Evolutionary conservation across 2,113 vertebrate genomes (phyloP).

Genomic region (Stigmatopora argus): DNA sequence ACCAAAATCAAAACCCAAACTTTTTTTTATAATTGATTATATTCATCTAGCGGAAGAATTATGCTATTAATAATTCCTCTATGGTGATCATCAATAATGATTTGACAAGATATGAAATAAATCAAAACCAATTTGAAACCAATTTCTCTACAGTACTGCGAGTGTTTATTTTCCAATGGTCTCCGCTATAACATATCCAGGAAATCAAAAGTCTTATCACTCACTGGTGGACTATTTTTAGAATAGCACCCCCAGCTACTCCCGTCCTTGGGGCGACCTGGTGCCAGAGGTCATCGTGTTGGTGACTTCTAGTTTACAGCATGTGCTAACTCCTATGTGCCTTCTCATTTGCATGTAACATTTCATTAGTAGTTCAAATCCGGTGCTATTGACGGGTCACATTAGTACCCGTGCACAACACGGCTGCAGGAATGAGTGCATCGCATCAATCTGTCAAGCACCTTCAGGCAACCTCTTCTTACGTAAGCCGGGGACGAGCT

Average conservation of each 20-base stretch:
- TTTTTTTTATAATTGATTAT: neutral
- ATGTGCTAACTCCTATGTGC: neutral
- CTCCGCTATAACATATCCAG: neutral
- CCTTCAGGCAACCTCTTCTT: slow-evolving; percentile 43
- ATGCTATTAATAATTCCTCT: neutral
- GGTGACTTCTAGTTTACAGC: neutral
- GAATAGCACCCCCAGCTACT: neutral
- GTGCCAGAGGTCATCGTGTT: neutral
- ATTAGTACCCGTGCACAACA: neutral
- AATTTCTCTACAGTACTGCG: neutral
- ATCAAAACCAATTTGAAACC: too few species aligned
- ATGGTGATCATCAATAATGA: neutral
- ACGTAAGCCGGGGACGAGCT: slow-evolving; percentile 35
- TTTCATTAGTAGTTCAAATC: neutral
- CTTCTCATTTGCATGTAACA: neutral
- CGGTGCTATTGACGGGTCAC: neutral
- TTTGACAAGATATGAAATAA: neutral
- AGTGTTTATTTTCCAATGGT: neutral
- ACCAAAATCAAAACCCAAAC: neutral
- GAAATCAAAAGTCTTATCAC: neutral
- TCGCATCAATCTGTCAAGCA: slow-evolving; percentile 28
- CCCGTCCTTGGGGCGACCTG: neutral
- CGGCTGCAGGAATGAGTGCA: slow-evolving; percentile 7
- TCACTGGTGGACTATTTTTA: neutral
- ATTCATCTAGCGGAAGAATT: neutral